A percentile compares a stretch with the other conserved stretches of the same genome.
These are phyloP conservation scores for Aphrocallistes beatrix DNA, from an alignment of 37 sponge, comb jelly and placozoan species.

Conservation along the genomic window DNA sequence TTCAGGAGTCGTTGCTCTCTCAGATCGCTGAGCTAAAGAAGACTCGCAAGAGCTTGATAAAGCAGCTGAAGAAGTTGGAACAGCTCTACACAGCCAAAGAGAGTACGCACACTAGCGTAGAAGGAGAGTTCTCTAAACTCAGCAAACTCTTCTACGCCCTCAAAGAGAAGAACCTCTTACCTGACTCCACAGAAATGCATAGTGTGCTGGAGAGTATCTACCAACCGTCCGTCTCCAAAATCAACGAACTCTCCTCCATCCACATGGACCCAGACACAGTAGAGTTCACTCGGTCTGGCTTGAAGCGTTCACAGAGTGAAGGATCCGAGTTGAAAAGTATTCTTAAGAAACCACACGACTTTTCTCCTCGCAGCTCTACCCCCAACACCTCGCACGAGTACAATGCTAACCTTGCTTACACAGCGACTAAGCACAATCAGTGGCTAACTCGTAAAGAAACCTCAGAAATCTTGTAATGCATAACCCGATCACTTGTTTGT, in stretches of 20 bases:
- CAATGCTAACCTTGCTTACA: neutral
- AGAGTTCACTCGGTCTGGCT: neutral
- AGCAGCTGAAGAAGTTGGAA: neutral
- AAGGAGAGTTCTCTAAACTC: neutral
- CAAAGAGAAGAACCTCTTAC: neutral
- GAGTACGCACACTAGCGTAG: neutral
- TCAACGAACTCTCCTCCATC: neutral
- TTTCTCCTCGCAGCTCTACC: neutral
- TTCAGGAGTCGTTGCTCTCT: neutral
- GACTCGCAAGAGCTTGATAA: neutral
- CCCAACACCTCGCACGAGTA: neutral
- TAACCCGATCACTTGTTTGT: neutral
- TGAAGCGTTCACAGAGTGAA: neutral
- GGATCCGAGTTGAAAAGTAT: neutral
- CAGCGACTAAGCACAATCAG: neutral
- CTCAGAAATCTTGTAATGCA: neutral
- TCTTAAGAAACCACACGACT: neutral
- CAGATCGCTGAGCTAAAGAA: neutral
- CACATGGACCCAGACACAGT: neutral
- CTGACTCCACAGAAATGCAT: neutral
- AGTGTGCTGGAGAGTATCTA: neutral
- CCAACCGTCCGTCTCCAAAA: neutral
- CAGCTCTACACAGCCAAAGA: conserved; percentile 12
- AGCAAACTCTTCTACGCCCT: neutral
- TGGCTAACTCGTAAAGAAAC: neutral